phyloP scores from a whole-genome alignment of 1,140 invertebrate species.

The Calosoma granatense region DNA sequence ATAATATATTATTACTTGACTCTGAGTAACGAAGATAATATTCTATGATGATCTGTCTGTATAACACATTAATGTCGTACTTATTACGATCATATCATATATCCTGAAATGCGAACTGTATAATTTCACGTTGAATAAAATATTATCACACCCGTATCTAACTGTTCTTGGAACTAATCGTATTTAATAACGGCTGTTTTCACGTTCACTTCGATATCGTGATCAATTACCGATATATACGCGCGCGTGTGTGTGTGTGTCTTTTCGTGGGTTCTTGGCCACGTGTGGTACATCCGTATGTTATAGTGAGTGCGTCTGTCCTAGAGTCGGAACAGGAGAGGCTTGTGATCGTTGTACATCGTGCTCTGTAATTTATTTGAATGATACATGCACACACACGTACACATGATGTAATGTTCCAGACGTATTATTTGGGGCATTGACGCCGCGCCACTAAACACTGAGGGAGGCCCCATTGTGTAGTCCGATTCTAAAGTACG shows the following conservation, averaged over 20 bases:
- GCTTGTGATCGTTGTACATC: not conserved
- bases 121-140: slow-evolving; percentile 2
- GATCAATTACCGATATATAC: not conserved
- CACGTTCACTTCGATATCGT: not conserved
- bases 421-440: slow-evolving; percentile 5
- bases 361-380: slow-evolving; percentile 6
- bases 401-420: not conserved
- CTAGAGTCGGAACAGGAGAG: not conserved
- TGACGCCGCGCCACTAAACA: not conserved
- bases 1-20: too few relatives aligned
- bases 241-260: not conserved
- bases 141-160: not conserved
- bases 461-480: not conserved
- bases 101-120: not conserved
- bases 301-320: too few relatives aligned
- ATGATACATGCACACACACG: slow-evolving; percentile 4
- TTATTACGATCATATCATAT: not conserved
- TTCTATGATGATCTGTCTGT: too few relatives aligned
- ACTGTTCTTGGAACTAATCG: not conserved
- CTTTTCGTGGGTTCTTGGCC: not conserved
- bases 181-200: not conserved
- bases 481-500: not conserved
- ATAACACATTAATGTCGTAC: not conserved
- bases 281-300: too few relatives aligned
- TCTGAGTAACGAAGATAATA: too few relatives aligned